These are phyloP conservation scores for Platycheirus rosarum DNA, from an alignment of 2,888 invertebrate species.

Conservation along the genomic window DNA sequence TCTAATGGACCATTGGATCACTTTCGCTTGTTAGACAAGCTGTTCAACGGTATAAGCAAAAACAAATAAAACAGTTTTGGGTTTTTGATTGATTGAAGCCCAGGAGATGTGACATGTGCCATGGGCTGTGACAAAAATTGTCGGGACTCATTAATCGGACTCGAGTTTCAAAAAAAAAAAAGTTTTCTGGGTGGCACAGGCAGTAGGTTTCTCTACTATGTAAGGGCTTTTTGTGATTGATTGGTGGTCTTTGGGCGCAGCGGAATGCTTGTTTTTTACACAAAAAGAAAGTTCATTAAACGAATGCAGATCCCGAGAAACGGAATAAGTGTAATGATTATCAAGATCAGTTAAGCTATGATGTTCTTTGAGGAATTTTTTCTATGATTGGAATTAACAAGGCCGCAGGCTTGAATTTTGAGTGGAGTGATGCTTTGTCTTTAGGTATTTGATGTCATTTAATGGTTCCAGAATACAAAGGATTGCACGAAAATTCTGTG, in stretches of 20 bases:
- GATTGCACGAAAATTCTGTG: no score
- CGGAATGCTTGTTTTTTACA: not conserved
- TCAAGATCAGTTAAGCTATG: constrained; percentile 51
- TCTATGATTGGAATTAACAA: constrained; percentile 20
- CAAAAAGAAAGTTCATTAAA: constrained; percentile 54
- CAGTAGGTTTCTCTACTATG: constrained; percentile 1
- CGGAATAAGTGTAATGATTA: constrained; percentile 32
- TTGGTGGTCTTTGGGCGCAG: constrained; percentile 31
- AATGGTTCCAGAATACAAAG: no score
- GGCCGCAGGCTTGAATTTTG: not conserved
- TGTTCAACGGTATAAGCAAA: not conserved
- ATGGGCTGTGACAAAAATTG: constrained; percentile 63
- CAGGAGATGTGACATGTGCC: constrained; percentile 68
- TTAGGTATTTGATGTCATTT: not conserved
- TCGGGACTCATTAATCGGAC: constrained; percentile 50
- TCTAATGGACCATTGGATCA: constrained; percentile 70
- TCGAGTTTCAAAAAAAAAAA: constrained; percentile 47
- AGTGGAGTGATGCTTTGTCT: not conserved
- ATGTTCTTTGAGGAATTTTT: constrained; percentile 14
- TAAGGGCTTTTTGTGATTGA: constrained; percentile 49
- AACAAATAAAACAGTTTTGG: constrained; percentile 43
- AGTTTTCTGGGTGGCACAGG: constrained; percentile 61
- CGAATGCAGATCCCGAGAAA: constrained; percentile 1
- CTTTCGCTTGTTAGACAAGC: constrained; percentile 63
- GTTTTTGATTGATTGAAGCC: constrained; percentile 66